Conservation (phyloP, 2,888 invertebrate genomes). For the Chydorus sphaericus region DNA sequence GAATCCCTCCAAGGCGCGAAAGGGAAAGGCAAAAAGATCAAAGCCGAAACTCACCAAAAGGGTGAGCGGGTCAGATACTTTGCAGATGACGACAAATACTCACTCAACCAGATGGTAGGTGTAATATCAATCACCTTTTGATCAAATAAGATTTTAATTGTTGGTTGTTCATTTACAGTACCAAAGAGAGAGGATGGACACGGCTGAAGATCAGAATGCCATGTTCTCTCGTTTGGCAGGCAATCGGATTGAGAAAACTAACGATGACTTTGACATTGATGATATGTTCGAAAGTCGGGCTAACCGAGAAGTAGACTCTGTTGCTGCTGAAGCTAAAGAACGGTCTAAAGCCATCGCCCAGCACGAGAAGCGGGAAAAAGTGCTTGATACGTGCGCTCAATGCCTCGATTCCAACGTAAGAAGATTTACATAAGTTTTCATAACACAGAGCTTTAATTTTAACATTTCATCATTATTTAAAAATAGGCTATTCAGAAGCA, state of each 20-base stretch:
- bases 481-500: constrained; percentile 51
- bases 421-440: background rate
- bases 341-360: constrained; percentile 52
- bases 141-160: background rate
- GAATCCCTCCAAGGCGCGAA: background rate
- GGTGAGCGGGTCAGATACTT: constrained; percentile 67
- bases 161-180: constrained; percentile 26
- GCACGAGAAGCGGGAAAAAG: constrained; percentile 49
- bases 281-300: constrained; percentile 71
- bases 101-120: constrained; percentile 64
- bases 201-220: constrained; percentile 61
- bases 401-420: constrained; percentile 57
- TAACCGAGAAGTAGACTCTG: constrained; percentile 44
- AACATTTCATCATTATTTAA: background rate
- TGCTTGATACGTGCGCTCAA: constrained; percentile 61
- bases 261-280: constrained; percentile 50
- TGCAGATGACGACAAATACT: constrained; percentile 76
- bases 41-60: constrained; percentile 45
- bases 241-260: constrained; percentile 26
- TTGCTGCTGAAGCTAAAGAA: constrained; percentile 45
- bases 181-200: constrained; percentile 55
- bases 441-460: constrained; percentile 25
- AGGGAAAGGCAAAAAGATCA: constrained; percentile 6
- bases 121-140: background rate
- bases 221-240: constrained; percentile 60